phyloP scores from a whole-genome alignment of 2,888 invertebrate genomes.

The Sminthurides aquaticus region DNA sequence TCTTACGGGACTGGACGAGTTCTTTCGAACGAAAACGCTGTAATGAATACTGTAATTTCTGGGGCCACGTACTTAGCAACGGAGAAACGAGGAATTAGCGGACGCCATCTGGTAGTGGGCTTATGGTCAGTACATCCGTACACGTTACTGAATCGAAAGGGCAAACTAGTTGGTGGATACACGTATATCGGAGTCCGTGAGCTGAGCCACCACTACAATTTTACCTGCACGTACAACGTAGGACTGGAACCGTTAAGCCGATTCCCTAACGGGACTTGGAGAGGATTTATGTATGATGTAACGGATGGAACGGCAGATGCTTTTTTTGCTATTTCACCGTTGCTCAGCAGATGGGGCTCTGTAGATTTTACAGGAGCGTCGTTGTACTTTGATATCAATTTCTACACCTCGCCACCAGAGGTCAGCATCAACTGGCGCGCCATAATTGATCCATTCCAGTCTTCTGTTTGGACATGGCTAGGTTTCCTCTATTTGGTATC shows the following conservation, averaged over 20 bases:
- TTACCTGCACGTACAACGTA: background rate
- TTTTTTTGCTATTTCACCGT: background rate
- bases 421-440: slow-evolving; percentile 12
- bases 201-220: background rate
- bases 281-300: slow-evolving; percentile 8
- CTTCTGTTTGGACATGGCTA: background rate
- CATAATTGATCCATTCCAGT: slow-evolving; percentile 11
- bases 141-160: background rate
- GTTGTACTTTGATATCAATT: background rate
- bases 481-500: background rate
- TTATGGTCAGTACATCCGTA: background rate
- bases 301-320: background rate
- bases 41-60: no score
- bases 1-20: background rate
- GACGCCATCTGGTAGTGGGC: background rate
- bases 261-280: slow-evolving; percentile 11
- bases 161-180: background rate
- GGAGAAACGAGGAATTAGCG: background rate
- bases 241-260: background rate
- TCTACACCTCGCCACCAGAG: slow-evolving; percentile 7
- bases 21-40: no score
- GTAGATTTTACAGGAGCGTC: slow-evolving; percentile 2
- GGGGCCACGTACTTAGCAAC: background rate
- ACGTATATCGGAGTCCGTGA: background rate
- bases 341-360: background rate